A percentile compares a stretch with the other conserved stretches of the same genome.
phyloP scores from a whole-genome alignment of 2,888 invertebrate species.

The Prenolepis imparis region DNA sequence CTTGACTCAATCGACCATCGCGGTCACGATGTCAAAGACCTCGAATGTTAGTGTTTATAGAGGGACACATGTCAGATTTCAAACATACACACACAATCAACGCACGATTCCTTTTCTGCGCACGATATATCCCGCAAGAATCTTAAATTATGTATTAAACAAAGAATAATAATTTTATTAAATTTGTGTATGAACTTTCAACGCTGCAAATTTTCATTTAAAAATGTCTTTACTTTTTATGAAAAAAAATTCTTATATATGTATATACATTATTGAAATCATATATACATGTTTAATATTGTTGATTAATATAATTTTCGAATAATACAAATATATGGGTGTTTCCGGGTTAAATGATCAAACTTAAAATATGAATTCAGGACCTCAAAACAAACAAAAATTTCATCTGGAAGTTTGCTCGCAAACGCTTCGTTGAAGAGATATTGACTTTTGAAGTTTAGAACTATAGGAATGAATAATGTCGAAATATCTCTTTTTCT shows the following conservation, averaged over 20 bases:
- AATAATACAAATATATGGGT: not conserved
- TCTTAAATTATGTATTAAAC: not conserved
- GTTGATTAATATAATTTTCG: not conserved
- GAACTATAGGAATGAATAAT: too few relatives aligned
- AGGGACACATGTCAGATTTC: conserved; percentile 31
- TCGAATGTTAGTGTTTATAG: conserved; percentile 37
- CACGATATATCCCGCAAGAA: not conserved
- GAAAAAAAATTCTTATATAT: not conserved
- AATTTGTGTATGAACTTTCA: not conserved
- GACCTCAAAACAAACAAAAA: too few relatives aligned
- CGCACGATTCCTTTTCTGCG: not conserved
- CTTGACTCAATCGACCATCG: conserved; percentile 16
- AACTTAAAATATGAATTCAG: too few relatives aligned
- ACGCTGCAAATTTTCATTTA: not conserved
- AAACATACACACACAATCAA: conserved; percentile 28
- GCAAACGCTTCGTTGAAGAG: too few relatives aligned
- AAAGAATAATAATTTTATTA: not conserved
- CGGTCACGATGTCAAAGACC: conserved; percentile 67
- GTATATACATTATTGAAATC: not conserved
- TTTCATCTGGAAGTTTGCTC: too few relatives aligned
- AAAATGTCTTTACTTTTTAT: not conserved
- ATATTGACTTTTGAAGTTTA: too few relatives aligned
- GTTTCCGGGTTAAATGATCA: too few relatives aligned
- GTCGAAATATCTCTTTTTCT: too few relatives aligned
- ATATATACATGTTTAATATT: not conserved